Percentiles rank a stretch among this genome's conserved stretches.
Evolutionary conservation across 2,797 vertebrate genomes (phyloP).

Genomic region (Danionella dracula): DNA sequence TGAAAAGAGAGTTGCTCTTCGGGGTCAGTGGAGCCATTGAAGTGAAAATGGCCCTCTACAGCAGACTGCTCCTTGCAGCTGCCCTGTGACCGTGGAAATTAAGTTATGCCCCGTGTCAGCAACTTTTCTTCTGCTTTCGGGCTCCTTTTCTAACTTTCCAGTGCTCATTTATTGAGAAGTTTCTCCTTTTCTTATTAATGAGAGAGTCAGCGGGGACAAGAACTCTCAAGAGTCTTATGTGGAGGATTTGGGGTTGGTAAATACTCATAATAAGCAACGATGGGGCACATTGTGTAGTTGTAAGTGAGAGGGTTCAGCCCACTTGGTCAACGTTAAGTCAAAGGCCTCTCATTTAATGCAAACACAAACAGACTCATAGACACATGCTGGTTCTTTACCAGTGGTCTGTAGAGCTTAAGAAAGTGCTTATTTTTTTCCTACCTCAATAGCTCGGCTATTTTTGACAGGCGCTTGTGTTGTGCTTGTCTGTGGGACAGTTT

Average conservation of each 20-base stretch:
- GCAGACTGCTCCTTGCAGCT: constrained; percentile 99
- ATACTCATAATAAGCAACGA: constrained; percentile 68
- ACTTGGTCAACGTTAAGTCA: constrained; percentile 40
- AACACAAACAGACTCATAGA: constrained; percentile 27
- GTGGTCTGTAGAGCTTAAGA: constrained; percentile 13
- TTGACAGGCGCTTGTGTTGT: constrained; percentile 21
- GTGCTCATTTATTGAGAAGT: constrained; percentile 48
- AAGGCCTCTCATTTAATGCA: background rate
- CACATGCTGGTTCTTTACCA: constrained; percentile 9
- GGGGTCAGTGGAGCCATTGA: constrained; percentile 98
- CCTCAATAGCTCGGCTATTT: background rate
- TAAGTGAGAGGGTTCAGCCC: constrained; percentile 35
- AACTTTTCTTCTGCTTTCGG: constrained; percentile 77
- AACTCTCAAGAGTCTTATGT: constrained; percentile 38
- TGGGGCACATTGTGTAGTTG: constrained; percentile 52
- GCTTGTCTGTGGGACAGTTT: constrained; percentile 32
- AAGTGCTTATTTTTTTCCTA: background rate
- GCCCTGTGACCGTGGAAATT: constrained; percentile 99
- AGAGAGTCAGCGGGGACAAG: constrained; percentile 5
- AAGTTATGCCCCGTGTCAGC: constrained; percentile 99
- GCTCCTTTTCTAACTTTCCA: constrained; percentile 61
- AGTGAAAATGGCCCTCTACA: constrained; percentile 97
- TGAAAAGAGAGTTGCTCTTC: constrained; percentile 91
- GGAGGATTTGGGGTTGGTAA: constrained; percentile 70
- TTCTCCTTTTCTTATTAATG: constrained; percentile 50